Evolutionary conservation across 2,797 vertebrate species (phyloP).

Genomic region (Pempheris klunzingeri): DNA sequence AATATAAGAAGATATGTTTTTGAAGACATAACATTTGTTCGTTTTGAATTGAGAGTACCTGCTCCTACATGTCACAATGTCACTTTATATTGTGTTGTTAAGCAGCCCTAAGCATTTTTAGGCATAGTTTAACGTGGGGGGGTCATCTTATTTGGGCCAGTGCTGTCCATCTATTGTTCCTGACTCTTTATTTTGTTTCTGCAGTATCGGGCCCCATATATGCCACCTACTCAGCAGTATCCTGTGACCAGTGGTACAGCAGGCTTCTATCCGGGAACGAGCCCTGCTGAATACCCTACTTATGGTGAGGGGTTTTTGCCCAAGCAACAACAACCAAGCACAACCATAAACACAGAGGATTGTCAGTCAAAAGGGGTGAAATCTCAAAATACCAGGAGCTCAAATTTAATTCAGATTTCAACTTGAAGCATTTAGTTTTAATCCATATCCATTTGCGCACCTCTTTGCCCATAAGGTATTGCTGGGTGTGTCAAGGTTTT

Average conservation of each 20-base stretch:
- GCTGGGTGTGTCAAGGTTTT: slow-evolving; percentile 61
- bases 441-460: not conserved
- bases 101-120: not conserved
- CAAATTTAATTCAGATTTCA: not conserved
- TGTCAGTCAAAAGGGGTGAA: not conserved
- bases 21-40: not conserved
- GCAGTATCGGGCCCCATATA: slow-evolving; percentile 90
- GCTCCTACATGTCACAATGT: not conserved
- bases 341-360: slow-evolving; percentile 39
- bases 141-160: not conserved
- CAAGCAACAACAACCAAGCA: slow-evolving; percentile 56
- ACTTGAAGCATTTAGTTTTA: not conserved
- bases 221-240: slow-evolving; percentile 94
- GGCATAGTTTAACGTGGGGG: not conserved
- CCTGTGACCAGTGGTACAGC: slow-evolving; percentile 91
- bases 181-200: slow-evolving; percentile 41
- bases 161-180: not conserved
- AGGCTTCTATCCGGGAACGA: slow-evolving; percentile 93
- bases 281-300: slow-evolving; percentile 91
- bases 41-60: not conserved
- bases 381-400: not conserved
- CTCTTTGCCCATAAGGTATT: slow-evolving; percentile 6
- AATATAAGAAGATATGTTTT: not conserved
- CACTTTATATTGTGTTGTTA: not conserved
- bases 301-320: slow-evolving; percentile 87